Evolutionary conservation across 2,797 vertebrate species (phyloP), one percentile per base, ranked within the genome.

Genomic region (Prunella strophiata): DNA sequence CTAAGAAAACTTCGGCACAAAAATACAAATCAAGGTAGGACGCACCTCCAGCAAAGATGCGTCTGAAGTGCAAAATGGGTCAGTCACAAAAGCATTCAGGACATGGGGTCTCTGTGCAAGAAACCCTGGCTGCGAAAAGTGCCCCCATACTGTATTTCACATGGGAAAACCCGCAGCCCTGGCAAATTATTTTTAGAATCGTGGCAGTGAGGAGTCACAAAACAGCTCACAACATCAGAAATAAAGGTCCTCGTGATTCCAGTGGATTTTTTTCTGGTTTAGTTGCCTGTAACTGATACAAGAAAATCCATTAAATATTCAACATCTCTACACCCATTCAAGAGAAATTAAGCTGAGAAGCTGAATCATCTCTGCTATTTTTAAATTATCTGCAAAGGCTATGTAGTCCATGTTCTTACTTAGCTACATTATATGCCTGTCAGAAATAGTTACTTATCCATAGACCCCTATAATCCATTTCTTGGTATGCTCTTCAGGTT

Each of bases 11-110:
- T 75, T 50, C 0, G 25, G 42, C 67, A 26, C 34, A 45, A n/a
- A 47, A 78, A 7, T 3, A 36, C 3, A 54, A 62, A 12, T 21
- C 5, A 11, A 81, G 22, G 27, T 0, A n/a, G 0, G 58, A 17
- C 3, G 5, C 29, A 12, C 4, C 2, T 26, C 9, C 21, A 59
- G 50, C 15, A 14, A 47, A 42, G 32, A 12, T 4, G 9, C 1
- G 9, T 32, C 17, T 61, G 16, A 85, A 29, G 16, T 7, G 36
- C 22, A 40, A 42, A 42, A 16, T 1, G 2, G 4, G 9, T 54
- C 32, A 14, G 20, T 32, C 42, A 16, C 18, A 4, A 23, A 2
- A 48, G 21, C 11, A 1, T 38, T 67, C 5, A 7, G 25, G 36
- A 20, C 13, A 2, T 1, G 9, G 5, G 38, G 10, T 10, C 74